phyloP scores from a whole-genome alignment of 2,797 vertebrate species.

The Dipus sagitta region DNA sequence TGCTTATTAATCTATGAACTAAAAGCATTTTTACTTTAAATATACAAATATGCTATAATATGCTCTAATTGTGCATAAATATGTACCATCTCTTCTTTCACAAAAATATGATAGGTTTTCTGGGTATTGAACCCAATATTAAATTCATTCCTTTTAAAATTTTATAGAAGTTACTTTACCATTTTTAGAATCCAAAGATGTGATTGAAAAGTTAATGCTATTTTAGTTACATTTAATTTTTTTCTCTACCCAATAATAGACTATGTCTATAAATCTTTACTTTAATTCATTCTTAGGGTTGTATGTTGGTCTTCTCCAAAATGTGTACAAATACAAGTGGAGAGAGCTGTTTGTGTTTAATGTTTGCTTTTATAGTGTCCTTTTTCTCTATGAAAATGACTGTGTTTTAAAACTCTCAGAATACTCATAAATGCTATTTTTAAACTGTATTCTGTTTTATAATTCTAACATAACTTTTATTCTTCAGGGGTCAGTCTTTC shows the following conservation, averaged over 20 bases:
- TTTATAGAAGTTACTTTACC: neutral
- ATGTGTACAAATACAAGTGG: neutral
- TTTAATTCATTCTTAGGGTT: neutral
- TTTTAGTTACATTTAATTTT: neutral
- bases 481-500: neutral
- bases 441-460: neutral
- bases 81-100: too few relatives aligned
- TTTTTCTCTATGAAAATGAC: neutral
- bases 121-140: neutral
- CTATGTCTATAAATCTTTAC: neutral
- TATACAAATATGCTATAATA: too few relatives aligned
- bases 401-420: neutral
- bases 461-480: neutral
- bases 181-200: neutral
- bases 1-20: slow-evolving; percentile 5
- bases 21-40: too few relatives aligned
- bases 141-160: slow-evolving; percentile 33
- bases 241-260: neutral
- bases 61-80: too few relatives aligned
- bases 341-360: neutral
- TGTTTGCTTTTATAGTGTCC: neutral
- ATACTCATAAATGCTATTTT: neutral
- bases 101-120: neutral
- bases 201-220: neutral
- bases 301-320: neutral